These are phyloP conservation scores for Tillus elongatus DNA, from an alignment of 2,888 invertebrate genomes.

Conservation along the genomic window DNA sequence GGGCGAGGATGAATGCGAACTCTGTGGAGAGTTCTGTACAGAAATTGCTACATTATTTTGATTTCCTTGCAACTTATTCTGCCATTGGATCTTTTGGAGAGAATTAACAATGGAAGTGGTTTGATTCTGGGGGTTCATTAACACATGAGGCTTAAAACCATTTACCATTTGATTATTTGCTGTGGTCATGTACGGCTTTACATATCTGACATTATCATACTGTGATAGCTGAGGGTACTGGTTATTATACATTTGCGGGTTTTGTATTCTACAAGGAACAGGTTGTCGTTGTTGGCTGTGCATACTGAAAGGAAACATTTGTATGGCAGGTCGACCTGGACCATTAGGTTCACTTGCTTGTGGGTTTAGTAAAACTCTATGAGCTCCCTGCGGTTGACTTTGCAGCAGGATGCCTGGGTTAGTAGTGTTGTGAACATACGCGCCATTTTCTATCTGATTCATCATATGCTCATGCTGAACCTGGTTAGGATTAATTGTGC, in stretches of 20 bases:
- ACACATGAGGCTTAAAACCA: slow-evolving; percentile 30
- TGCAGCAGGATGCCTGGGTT: slow-evolving; percentile 26
- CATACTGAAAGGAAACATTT: slow-evolving; percentile 33
- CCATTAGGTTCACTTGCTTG: slow-evolving; percentile 38
- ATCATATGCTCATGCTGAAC: slow-evolving; percentile 8
- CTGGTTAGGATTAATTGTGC: slow-evolving; percentile 16
- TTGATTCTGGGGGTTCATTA: slow-evolving; percentile 41
- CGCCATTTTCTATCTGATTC: slow-evolving; percentile 11
- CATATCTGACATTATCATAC: slow-evolving; percentile 37
- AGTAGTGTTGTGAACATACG: slow-evolving; percentile 11
- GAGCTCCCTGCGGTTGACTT: slow-evolving; percentile 27
- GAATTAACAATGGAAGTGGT: slow-evolving; percentile 40
- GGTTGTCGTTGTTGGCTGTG: slow-evolving; percentile 27
- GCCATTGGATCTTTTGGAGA: slow-evolving; percentile 51
- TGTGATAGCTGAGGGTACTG: slow-evolving; percentile 30
- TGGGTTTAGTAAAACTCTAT: slow-evolving; percentile 35
- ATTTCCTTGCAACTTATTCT: slow-evolving; percentile 26
- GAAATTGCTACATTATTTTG: slow-evolving; percentile 29
- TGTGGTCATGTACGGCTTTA: slow-evolving; percentile 27
- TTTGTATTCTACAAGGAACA: slow-evolving; percentile 19
- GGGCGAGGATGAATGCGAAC: slow-evolving; percentile 53
- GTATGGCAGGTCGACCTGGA: slow-evolving; percentile 38
- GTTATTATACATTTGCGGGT: slow-evolving; percentile 23
- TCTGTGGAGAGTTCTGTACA: slow-evolving; percentile 26
- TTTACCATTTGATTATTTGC: slow-evolving; percentile 27